Percentiles rank a stretch among this genome's conserved stretches.
Evolutionary conservation across 37 sponge, comb jelly and placozoan genomes (phyloP).

Genomic region (Oopsacas minuta): DNA sequence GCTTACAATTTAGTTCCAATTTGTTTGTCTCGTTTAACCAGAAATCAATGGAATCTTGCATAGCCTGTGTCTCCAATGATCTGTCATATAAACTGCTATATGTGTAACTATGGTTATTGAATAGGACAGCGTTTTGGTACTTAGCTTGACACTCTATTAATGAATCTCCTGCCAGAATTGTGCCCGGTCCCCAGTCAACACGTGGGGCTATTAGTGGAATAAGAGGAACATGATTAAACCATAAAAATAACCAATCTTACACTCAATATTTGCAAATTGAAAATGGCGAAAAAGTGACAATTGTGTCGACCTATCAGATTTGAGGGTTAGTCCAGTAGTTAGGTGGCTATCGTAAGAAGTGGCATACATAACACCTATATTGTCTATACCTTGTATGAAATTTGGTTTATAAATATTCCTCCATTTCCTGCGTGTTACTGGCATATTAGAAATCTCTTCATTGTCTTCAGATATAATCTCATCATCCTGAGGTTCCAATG

Average conservation of each 20-base stretch:
- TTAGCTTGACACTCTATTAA: neutral
- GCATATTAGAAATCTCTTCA: neutral
- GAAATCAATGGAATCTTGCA: neutral
- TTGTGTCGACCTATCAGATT: no score
- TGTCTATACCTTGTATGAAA: neutral
- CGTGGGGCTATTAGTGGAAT: neutral
- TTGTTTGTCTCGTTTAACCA: neutral
- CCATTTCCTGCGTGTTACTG: neutral
- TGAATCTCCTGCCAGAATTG: neutral
- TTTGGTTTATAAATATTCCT: neutral
- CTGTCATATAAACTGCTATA: neutral
- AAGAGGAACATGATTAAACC: no score
- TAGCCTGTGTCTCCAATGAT: neutral
- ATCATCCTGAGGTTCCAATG: neutral
- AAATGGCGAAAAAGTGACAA: no score
- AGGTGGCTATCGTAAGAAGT: no score
- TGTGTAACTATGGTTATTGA: neutral
- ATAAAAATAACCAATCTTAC: no score
- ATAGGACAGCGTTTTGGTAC: neutral
- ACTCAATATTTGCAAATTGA: neutral
- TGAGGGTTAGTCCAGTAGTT: no score
- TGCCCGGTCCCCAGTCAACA: neutral
- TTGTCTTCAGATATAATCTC: neutral
- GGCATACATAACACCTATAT: no score
- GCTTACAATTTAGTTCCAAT: neutral